Evolutionary conservation across 2,797 vertebrate species (phyloP), one percentile per base, ranked within the genome.

Genomic region (Podarcis siculus): DNA sequence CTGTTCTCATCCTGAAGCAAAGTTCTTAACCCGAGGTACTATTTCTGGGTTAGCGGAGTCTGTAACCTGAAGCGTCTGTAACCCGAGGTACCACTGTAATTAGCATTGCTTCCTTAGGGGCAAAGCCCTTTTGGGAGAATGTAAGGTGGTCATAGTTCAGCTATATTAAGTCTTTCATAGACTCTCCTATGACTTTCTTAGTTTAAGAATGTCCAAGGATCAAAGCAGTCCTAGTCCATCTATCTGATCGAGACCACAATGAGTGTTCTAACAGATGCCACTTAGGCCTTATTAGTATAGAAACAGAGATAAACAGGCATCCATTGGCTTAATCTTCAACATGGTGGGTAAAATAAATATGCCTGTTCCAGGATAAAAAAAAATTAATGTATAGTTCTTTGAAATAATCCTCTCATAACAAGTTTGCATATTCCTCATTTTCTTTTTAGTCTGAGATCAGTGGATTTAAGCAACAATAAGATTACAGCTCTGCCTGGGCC

Each of bases 391-490:
- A 25, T 67, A 55, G 49, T 79, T n/a, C n/a, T 58, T 79, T 58
- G 19, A 79, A 79, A 25, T 35, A 61, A n/a, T 61, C 49, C 5
- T 61, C 19, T 17, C 45, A 79, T 73, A 73, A 73, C 32, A n/a
- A 35, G 27, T 10, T 45, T 39, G 0, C 32, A 89, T 80, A 73
- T 64, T 32, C 91, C 86, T 89, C 13, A 77, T 76, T 87, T 89
- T 72, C 6, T 93, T 82, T 95, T 81, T 71, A 99, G 99, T 90
- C 96, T 99, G 92, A 95, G 98, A 30, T 98, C 98, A 1, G 92
- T 99, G 87, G 98, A 99, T 94, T 97, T 99, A 97, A 98, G 97
- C 92, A 97, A 95, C 95, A 99, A 99, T 93, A 91, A 89, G 61
- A 98, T 99, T 0, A n/a, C 90, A 0, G 94, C 77, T 67, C 96